phyloP scores from a whole-genome alignment of 1,140 invertebrate species.

The Hyles vespertilio region DNA sequence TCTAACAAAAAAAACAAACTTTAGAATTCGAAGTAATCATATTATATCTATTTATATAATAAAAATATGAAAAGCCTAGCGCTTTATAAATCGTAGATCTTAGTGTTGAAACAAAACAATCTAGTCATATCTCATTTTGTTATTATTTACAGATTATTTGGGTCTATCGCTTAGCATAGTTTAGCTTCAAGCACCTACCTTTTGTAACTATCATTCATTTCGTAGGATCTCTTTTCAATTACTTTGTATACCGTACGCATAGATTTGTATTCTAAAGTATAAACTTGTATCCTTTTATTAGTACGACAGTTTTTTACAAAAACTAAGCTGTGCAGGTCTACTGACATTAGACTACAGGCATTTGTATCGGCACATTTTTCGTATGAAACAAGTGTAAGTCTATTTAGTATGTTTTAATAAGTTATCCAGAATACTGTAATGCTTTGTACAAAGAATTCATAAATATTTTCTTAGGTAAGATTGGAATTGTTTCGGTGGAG shows the following conservation, averaged over 20 bases:
- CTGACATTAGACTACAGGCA: too few species aligned
- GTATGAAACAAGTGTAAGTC: not conserved
- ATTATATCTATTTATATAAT: conserved; percentile 73
- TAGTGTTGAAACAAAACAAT: conserved; percentile 69
- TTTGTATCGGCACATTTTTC: too few species aligned
- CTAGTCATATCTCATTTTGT: conserved; percentile 73
- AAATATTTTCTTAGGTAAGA: conserved; percentile 29
- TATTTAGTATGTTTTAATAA: conserved; percentile 44
- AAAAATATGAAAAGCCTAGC: conserved; percentile 71
- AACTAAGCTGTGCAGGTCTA: not conserved
- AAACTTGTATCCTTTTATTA: too few species aligned
- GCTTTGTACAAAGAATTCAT: conserved; percentile 11
- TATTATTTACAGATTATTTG: conserved; percentile 59
- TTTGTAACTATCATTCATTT: conserved; percentile 9
- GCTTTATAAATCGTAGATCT: conserved; percentile 72
- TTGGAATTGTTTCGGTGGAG: conserved; percentile 43
- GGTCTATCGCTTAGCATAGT: conserved; percentile 72
- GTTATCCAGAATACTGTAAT: conserved; percentile 74
- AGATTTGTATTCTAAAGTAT: too few species aligned
- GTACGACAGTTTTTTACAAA: too few species aligned
- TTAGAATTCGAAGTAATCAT: conserved; percentile 67
- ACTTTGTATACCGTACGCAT: too few species aligned
- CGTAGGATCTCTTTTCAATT: not conserved
- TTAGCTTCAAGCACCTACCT: conserved; percentile 70
- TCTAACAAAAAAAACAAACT: conserved; percentile 61